Evolutionary conservation across 2,797 vertebrate species (phyloP), one percentile per base, ranked within the genome.

Genomic region (Xerus rutilus): DNA sequence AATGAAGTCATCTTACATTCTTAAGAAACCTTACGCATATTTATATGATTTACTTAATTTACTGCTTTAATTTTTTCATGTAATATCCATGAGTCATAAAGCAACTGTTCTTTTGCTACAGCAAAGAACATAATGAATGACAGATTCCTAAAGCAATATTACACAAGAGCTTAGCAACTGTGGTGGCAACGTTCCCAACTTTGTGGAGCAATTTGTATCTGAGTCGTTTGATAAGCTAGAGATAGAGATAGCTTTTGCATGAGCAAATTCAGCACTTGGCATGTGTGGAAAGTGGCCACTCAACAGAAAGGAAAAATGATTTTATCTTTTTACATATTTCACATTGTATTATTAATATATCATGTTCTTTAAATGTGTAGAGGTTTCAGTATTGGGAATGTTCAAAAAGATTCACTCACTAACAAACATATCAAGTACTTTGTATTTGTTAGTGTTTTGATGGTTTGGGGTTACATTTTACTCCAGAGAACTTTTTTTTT

Each of bases 181-280:
- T 84, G 64, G 64, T 92, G 95, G 47, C 84, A 94, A 64, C 62
- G 67, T 94, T 91, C 84, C 72, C 86, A 92, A 35, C 39, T 86
- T 94, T 95, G 79, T 94, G 76, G 67, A 95, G 43, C 0, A 21
- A 96, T 96, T 92, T 93, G n/a, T 94, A 81, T 93, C 87, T 73
- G 81, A 90, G 49, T 67, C 87, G 93, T 89, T 59, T 86, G 87
- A 89, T 94, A 76, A 54, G 5, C 62, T 45, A 59, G 74, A 91
- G 62, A 83, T 39, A 76, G 74, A 83, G 88, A 28, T 73, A 92
- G 52, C 43, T 91, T 62, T 95, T 86, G 35, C 23, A 11, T 93
- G 93, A 92, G 65, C 73, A 92, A 76, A 94, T 95, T 78, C 30
- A 62, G 12, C 81, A 49, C 70, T 94, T 89, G 69, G 28, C 62